Percentiles rank a stretch among this genome's conserved stretches.
Conservation (phyloP, 2,797 vertebrate species). For the Acanthiza pusilla region DNA sequence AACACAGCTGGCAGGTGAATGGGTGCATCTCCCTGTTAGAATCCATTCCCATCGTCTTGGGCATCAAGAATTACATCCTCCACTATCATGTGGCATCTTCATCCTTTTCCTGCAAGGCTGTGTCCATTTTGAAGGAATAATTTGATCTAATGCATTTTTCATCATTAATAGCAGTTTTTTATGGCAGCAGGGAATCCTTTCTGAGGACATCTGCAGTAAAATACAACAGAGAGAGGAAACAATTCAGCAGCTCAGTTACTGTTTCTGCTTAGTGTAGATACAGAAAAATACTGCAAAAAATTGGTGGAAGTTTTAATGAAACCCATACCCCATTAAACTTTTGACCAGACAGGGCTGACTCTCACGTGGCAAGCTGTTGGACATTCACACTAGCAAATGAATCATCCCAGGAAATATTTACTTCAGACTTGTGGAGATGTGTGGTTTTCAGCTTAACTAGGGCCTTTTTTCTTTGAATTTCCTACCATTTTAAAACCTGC, state of each 20-base stretch:
- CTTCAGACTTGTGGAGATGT: neutral
- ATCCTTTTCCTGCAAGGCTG: neutral
- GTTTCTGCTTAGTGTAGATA: neutral
- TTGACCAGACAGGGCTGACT: neutral
- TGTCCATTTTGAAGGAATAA: neutral
- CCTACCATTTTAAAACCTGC: neutral
- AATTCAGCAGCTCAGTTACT: neutral
- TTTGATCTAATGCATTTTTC: neutral
- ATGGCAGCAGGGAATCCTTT: neutral
- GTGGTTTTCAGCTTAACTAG: neutral
- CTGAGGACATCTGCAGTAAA: neutral
- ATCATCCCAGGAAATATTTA: neutral
- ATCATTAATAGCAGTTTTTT: neutral
- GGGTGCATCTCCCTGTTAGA: neutral
- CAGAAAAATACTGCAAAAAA: neutral
- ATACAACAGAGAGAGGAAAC: neutral
- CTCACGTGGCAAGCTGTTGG: neutral
- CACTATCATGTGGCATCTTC: accelerated
- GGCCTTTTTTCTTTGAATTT: neutral
- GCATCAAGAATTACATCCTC: neutral
- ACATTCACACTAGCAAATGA: neutral
- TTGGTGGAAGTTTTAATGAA: neutral
- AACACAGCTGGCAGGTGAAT: neutral
- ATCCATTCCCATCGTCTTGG: neutral
- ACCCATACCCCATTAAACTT: neutral